Base-by-base conservation (phyloP, 2,113 vertebrate genomes). In the Vulpes ferrilata region DNA sequence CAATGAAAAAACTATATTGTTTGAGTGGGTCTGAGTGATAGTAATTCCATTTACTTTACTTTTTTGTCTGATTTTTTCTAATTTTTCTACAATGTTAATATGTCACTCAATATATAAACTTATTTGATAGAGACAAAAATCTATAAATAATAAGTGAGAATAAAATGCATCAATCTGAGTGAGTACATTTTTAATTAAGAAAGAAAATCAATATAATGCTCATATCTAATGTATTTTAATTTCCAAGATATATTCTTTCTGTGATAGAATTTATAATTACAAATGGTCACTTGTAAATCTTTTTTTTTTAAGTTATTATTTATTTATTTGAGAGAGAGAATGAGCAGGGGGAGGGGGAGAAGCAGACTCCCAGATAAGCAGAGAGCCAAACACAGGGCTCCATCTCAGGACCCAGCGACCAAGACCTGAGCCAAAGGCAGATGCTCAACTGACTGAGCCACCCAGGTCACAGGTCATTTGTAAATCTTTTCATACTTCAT, bases 51-150 rank as follows among this genome's bases (percentile, higher is more conserved):
- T 87, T 73, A 53, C 43, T 67, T 48, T n/a, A 65, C 27, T 48
- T 92, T 81, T 92, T 92, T 92, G 16, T 43, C 62, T 81, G n/a
- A 92, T 71, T 73, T 88, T 15, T 73, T 92, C 62, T 67, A 16
- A 67, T 48, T 87, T 59, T 86, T 93, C 57, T 43, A 71, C 35
- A 65, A 57, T 87, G 57, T 48, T 27, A 53, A 20, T 22, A 38
- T 67, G 60, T 80, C 27, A n/a, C 55, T 65, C 43, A 73, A 22
- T 55, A 11, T 64, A 73, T 62, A 87, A 55, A 53, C 32, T 71
- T 60, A 86, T 51, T 71, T 55, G 43, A 87, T 53, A 90, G 35
- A 80, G 62, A 79, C 60, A 80, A 76, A 87, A 73, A 57, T 22
- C 27, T 81, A 22, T 87, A 73, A 20, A 22, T 55, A 86, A 65